These are phyloP conservation scores for Epicampocera succincta DNA, from an alignment of 2,888 invertebrate genomes.

Conservation along the genomic window DNA sequence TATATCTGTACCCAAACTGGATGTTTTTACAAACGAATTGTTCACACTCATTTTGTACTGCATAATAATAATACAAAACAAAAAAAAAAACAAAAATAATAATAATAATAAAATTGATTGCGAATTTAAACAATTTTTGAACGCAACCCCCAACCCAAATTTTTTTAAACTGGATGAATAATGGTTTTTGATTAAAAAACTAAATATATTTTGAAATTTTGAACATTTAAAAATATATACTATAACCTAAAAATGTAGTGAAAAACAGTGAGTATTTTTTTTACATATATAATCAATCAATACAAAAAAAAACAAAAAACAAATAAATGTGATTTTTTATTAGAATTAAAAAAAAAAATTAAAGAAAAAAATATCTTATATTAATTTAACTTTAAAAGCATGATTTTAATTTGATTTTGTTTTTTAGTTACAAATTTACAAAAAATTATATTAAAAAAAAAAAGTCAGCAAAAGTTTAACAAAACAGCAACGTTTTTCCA, in stretches of 20 bases:
- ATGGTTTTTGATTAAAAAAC: constrained; percentile 61
- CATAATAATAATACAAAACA: too few species aligned
- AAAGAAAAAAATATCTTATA: constrained; percentile 18
- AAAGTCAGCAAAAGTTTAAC: constrained; percentile 2
- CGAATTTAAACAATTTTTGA: constrained; percentile 61
- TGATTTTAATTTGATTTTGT: constrained; percentile 62
- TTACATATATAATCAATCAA: too few species aligned
- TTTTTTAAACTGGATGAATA: constrained; percentile 65
- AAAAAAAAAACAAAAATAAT: constrained; percentile 43
- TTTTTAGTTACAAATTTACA: constrained; percentile 3
- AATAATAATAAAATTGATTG: constrained; percentile 10
- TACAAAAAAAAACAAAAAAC: constrained; percentile 59
- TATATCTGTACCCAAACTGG: constrained; percentile 65
- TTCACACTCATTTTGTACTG: constrained; percentile 38
- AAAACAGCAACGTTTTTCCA: too few species aligned
- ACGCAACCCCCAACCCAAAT: constrained; percentile 65
- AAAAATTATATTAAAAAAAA: background rate
- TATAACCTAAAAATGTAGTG: constrained; percentile 76
- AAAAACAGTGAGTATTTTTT: constrained; percentile 81
- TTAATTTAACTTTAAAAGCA: constrained; percentile 66
- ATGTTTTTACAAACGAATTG: constrained; percentile 64
- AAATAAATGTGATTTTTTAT: constrained; percentile 58
- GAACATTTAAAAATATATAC: constrained; percentile 54
- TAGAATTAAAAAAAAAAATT: too few species aligned
- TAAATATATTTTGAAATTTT: constrained; percentile 55